Conservation (phyloP, 2,113 vertebrate species). For the Jaculus jaculus region DNA sequence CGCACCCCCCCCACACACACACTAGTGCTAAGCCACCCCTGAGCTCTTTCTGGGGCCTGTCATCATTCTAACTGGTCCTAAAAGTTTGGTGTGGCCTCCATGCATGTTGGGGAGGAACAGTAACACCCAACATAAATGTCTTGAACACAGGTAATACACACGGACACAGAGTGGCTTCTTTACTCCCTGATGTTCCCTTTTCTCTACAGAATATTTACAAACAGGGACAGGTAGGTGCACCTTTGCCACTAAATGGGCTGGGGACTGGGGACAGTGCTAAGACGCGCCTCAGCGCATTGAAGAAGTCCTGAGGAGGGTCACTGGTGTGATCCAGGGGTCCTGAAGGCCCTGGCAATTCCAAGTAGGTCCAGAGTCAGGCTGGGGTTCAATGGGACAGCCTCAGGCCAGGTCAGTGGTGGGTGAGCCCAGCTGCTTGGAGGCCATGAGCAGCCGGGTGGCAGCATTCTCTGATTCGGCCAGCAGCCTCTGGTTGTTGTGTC, state of each 20-base stretch:
- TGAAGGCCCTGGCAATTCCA: not conserved
- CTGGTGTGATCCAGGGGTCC: not conserved
- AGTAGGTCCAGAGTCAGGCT: not conserved
- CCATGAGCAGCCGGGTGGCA: slow-evolving; percentile 90
- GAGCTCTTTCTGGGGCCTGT: not conserved
- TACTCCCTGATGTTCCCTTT: slow-evolving; percentile 49
- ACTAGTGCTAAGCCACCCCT: not conserved
- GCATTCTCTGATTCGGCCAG: slow-evolving; percentile 91
- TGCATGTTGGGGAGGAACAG: not conserved
- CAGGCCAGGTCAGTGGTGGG: slow-evolving; percentile 60
- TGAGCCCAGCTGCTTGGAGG: slow-evolving; percentile 89
- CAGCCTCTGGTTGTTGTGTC: slow-evolving; percentile 91
- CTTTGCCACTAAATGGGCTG: not conserved
- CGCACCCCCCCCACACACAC: too few species aligned
- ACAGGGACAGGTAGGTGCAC: not conserved
- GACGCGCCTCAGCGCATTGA: not conserved
- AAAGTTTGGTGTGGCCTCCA: not conserved
- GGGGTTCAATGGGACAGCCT: accelerated
- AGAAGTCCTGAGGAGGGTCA: slow-evolving; percentile 62
- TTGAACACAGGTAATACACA: not conserved
- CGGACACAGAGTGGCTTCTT: slow-evolving; percentile 34
- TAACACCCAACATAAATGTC: not conserved
- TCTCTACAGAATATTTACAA: slow-evolving; percentile 73
- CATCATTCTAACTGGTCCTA: not conserved
- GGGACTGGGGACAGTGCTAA: slow-evolving; percentile 57